A percentile compares a stretch with the other conserved stretches of the same genome.
These are phyloP conservation scores for Cirrhinus mrigala DNA, from an alignment of 2,797 vertebrate species.

Conservation along the genomic window DNA sequence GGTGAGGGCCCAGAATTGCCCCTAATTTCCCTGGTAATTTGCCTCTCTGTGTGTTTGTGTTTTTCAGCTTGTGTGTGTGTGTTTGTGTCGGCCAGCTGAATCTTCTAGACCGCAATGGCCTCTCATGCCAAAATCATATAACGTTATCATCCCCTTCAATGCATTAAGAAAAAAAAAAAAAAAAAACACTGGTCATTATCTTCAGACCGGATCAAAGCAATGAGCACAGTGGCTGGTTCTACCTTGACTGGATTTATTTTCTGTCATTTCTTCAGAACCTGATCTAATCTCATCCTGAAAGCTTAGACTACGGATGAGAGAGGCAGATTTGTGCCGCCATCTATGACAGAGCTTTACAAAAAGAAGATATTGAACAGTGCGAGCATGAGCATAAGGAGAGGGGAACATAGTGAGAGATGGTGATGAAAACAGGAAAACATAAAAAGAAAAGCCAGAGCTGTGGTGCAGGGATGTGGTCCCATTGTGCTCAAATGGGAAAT, in stretches of 20 bases:
- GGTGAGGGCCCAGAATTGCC: slow-evolving; percentile 46
- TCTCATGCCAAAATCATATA: slow-evolving; percentile 21
- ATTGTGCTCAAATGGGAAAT: not conserved
- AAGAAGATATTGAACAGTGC: slow-evolving; percentile 11
- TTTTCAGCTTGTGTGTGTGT: not conserved
- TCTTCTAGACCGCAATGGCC: not conserved
- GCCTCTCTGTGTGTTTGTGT: slow-evolving; percentile 34
- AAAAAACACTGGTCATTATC: slow-evolving; percentile 4
- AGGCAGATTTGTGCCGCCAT: slow-evolving; percentile 17
- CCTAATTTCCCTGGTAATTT: slow-evolving; percentile 51
- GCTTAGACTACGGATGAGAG: slow-evolving; percentile 4
- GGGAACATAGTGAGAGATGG: not conserved
- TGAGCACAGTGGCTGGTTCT: not conserved
- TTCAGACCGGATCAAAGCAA: slow-evolving; percentile 19
- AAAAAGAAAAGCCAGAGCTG: not conserved
- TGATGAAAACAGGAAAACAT: slow-evolving; percentile 7
- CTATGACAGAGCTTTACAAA: slow-evolving; percentile 30
- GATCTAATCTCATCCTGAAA: slow-evolving; percentile 33
- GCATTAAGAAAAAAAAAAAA: not conserved
- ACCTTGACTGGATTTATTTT: slow-evolving; percentile 33
- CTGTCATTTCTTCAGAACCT: slow-evolving; percentile 30
- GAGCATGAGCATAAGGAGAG: slow-evolving; percentile 7
- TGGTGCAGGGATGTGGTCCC: not conserved
- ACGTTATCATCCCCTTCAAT: slow-evolving; percentile 8
- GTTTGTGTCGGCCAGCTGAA: not conserved